Conservation (phyloP, 2,113 vertebrate genomes). For the Riparia riparia region DNA sequence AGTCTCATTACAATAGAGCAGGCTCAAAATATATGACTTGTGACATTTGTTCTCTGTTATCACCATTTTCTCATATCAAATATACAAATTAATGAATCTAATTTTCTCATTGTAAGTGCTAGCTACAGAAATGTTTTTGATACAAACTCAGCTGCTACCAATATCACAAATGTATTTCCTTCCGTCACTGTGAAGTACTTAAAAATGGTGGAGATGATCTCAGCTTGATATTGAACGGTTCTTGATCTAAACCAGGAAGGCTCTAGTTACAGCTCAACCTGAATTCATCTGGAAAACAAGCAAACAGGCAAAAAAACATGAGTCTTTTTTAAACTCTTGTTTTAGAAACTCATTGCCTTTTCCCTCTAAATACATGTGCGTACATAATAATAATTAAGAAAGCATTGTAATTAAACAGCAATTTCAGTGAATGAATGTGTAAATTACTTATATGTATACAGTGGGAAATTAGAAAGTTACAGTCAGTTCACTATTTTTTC, state of each 20-base stretch:
- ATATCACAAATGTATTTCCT: not conserved
- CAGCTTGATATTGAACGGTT: not conserved
- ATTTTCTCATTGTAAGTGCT: not conserved
- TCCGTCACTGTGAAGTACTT: not conserved
- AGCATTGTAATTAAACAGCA: not conserved
- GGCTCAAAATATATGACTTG: not conserved
- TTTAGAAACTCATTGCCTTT: not conserved
- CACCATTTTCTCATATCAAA: not conserved
- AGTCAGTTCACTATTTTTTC: not conserved
- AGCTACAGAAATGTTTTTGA: not conserved
- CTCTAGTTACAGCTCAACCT: not conserved
- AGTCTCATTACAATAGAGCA: not conserved
- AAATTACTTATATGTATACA: not conserved
- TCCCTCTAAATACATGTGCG: not conserved
- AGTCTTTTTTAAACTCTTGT: not conserved
- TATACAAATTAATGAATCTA: not conserved
- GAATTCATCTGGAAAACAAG: not conserved
- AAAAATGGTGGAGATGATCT: not conserved
- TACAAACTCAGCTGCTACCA: not conserved
- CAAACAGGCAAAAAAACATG: fast-evolving
- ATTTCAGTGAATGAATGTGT: not conserved
- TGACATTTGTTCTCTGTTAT: not conserved
- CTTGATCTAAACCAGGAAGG: not conserved
- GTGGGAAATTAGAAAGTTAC: not conserved
- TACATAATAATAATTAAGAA: not conserved